A percentile compares a stretch with the other conserved stretches of the same genome.
Evolutionary conservation across 1,140 invertebrate genomes (phyloP).

Genomic region (Stratiolaelaps scimitus): DNA sequence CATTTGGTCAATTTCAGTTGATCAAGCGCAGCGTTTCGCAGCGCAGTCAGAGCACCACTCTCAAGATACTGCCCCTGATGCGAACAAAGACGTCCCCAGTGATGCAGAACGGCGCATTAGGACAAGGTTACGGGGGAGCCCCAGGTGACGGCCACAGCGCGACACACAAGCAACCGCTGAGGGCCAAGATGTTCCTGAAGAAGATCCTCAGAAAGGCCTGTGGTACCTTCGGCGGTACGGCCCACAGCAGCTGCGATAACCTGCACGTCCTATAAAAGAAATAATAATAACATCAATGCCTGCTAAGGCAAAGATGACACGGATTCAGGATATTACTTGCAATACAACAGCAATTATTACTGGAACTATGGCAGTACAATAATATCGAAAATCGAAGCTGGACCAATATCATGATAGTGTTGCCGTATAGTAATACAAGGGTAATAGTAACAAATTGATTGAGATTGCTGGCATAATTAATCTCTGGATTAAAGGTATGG

Average conservation of each 20-base stretch:
- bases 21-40: constrained; percentile 25
- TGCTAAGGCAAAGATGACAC: too few species aligned
- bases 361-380: too few species aligned
- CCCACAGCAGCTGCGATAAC: constrained; percentile 40
- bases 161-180: constrained; percentile 29
- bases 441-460: too few species aligned
- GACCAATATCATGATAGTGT: too few species aligned
- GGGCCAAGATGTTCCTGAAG: constrained; percentile 38
- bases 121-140: constrained; percentile 17
- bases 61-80: constrained; percentile 12
- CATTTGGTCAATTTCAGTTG: neutral
- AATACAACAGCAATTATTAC: too few species aligned
- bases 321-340: too few species aligned
- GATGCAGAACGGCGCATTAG: constrained; percentile 19
- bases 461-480: too few species aligned
- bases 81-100: neutral
- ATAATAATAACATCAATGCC: too few species aligned
- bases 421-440: too few species aligned
- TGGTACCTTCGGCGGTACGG: constrained; percentile 24
- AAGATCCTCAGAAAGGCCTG: constrained; percentile 37
- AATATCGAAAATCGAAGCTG: too few species aligned
- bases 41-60: constrained; percentile 17
- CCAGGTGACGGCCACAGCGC: constrained; percentile 24
- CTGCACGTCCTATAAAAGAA: constrained; percentile 39
- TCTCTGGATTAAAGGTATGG: too few species aligned